A percentile compares a stretch with the other conserved stretches of the same genome.
Evolutionary conservation across 2,888 invertebrate genomes (phyloP).

Genomic region (Cataglyphis albicans): DNA sequence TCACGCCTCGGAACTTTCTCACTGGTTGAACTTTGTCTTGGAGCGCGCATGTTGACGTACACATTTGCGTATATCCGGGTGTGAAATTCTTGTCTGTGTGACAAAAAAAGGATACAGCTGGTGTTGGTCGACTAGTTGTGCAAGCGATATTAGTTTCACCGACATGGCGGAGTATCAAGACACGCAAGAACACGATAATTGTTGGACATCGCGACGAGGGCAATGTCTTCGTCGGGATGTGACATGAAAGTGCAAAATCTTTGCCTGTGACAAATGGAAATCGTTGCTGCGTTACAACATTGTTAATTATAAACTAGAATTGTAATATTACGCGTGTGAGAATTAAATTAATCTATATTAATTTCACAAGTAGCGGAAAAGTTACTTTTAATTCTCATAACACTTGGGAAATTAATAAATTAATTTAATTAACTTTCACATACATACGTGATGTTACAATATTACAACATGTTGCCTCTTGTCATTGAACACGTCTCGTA

Average conservation of each 20-base stretch:
- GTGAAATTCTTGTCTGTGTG: constrained; percentile 42
- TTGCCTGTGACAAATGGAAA: neutral
- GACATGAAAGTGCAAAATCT: constrained; percentile 2
- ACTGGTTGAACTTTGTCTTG: constrained; percentile 58
- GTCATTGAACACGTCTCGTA: neutral
- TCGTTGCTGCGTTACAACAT: too few species aligned
- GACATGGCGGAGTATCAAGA: constrained; percentile 28
- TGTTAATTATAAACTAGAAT: neutral
- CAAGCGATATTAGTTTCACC: constrained; percentile 69
- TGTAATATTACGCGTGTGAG: constrained; percentile 5
- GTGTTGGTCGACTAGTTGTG: constrained; percentile 59
- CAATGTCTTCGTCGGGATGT: constrained; percentile 56
- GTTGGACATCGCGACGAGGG: constrained; percentile 34
- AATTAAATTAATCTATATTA: constrained; percentile 4
- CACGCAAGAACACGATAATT: constrained; percentile 66
- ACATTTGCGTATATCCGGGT: constrained; percentile 44
- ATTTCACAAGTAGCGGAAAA: neutral
- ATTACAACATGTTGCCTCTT: neutral
- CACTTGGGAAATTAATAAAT: neutral
- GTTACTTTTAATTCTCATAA: neutral
- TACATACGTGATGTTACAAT: neutral
- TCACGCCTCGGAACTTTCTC: constrained; percentile 64
- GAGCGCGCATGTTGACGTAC: constrained; percentile 16
- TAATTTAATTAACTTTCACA: constrained; percentile 1
- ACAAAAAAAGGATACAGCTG: constrained; percentile 41